These are phyloP conservation scores for Tuberolachnus salignus DNA, from an alignment of 2,888 invertebrate genomes.

Conservation along the genomic window DNA sequence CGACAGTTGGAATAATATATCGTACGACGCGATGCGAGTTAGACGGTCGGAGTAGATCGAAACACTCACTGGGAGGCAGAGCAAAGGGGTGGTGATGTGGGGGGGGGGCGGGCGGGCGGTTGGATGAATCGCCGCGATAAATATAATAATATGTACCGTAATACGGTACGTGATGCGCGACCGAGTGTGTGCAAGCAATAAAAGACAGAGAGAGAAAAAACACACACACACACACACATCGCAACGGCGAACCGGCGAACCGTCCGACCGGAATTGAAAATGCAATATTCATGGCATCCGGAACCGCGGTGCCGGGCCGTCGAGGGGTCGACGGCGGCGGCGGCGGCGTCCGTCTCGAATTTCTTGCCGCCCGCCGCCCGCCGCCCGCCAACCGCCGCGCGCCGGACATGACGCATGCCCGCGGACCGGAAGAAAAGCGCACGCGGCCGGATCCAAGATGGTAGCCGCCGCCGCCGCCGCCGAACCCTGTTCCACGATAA, in stretches of 20 bases:
- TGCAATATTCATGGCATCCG: slow-evolving; percentile 50
- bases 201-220: background rate
- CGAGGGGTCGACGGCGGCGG: background rate
- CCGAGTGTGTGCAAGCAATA: background rate
- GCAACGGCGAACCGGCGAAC: slow-evolving; percentile 1
- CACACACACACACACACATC: background rate
- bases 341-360: slow-evolving; percentile 42
- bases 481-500: background rate
- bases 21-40: too few relatives aligned
- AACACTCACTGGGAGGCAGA: too few relatives aligned
- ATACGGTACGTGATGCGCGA: background rate
- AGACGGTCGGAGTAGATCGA: too few relatives aligned
- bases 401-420: slow-evolving; percentile 48
- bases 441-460: slow-evolving; percentile 55
- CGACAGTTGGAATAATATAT: too few relatives aligned
- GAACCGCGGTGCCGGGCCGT: background rate
- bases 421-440: slow-evolving; percentile 51
- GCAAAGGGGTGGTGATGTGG: too few relatives aligned
- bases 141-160: too few relatives aligned
- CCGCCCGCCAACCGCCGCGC: slow-evolving; percentile 13
- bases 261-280: slow-evolving; percentile 51
- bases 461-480: background rate
- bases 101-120: background rate
- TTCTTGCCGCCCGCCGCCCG: slow-evolving; percentile 2
- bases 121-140: background rate